Evolutionary conservation across 2,113 vertebrate species (phyloP), one percentile per base, ranked within the genome.

Genomic region (Amia ocellicauda): DNA sequence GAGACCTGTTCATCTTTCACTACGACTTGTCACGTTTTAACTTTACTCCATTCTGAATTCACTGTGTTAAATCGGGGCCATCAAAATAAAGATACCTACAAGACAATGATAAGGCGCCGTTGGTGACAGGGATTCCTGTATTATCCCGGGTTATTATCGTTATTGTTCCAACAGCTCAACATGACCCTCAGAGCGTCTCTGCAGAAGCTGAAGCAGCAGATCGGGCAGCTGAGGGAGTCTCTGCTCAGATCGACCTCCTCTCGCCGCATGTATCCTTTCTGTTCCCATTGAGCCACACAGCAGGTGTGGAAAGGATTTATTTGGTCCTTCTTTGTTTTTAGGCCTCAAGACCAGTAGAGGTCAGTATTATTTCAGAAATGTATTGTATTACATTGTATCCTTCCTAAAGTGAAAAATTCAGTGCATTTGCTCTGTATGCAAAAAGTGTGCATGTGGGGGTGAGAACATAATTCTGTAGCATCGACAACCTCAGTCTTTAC

Each of bases 151-250:
- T 49, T 42, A 28, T 28, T n/a, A n/a, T n/a, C n/a, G n/a, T n/a
- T n/a, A n/a, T 3, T 68, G 40, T 66, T 26, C 62, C 55, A 69
- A 28, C 85, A 98, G 96, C 81, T 96, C 13, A 94, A 91, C n/a
- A 90, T 97, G 89, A 78, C 88, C 1, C 86, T 98, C 60, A 83
- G 93, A 67, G 78, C 91, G 0, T 93, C 86, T 0, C 71, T 98
- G 77, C 94, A 98, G 87, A 95, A 87, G 62, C 87, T 98, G 49
- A 83, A 91, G 57, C 94, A 94, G 81, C 94, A 90, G 77, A 94
- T 95, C 0, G 71, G 83, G 67, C 89, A 93, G 66, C 89, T 99
- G 72, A 92, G 84, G 77, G 94, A 97, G 52, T 82, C 85, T 42
- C 73, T 99, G 85, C 83, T 93, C 49, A 84, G 91, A 75, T 84